Evolutionary conservation across 53 echinoderm and acorn worm species (phyloP), one percentile per base, ranked within the genome.

Genomic region (Zoroaster sp.): DNA sequence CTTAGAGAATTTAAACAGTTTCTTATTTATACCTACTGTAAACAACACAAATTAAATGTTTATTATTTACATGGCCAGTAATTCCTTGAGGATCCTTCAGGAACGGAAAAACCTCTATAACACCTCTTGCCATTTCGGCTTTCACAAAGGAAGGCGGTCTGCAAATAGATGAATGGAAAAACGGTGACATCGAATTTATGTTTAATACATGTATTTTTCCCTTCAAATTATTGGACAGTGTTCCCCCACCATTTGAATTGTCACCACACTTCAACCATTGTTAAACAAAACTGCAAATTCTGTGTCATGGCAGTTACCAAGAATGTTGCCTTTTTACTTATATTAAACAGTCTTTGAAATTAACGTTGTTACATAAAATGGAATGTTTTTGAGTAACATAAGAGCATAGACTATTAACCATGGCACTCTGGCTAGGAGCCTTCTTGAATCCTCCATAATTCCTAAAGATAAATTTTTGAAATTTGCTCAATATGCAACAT

Each of bases 61-160:
- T 23, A 0, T 30, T 68, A 86, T 53, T 86, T 47, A 86, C 73
- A 86, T 69, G 72, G 12, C 86, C 86, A 86, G 86, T 86, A 8
- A 45, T 11, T 3, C 86, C 86, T 13, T 36, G n/a, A 8, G 86
- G 86, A 21, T 86, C 86, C 46, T 35, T 70, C 34, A 86, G 53
- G 51, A 86, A 70, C 2, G 35, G 52, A 52, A 86, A 86, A 1
- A 21, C 86, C 2, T 45, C 0, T 4, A 86, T 72, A 7, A 72
- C 72, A 13, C 31, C 39, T 47, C 20, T 86, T 52, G 70, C 73
- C 35, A 86, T 20, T 69, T 86, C 86, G 1, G 72, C 12, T 32
- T 86, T 72, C 17, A 86, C 5, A 32, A 71, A 86, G 32, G 72
- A 86, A 86, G 86, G 17, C 4, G 78, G 78, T 52, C 78, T 78